Evolutionary conservation across 2,888 invertebrate species (phyloP).

Genomic region (Myathropa florea): DNA sequence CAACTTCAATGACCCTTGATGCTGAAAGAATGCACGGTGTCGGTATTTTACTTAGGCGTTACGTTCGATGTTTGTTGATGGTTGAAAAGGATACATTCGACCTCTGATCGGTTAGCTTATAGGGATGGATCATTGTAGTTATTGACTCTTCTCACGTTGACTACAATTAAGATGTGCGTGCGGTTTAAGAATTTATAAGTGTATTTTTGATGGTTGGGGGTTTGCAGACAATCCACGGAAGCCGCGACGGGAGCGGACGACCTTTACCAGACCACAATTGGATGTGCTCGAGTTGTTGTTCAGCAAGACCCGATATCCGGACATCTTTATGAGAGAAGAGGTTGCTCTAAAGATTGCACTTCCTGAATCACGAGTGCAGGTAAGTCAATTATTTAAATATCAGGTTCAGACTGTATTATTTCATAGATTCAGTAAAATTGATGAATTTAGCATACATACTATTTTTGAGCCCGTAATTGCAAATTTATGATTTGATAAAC

Average conservation of each 20-base stretch:
- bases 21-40: constrained; percentile 28
- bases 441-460: not conserved
- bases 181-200: constrained; percentile 38
- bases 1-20: constrained; percentile 45
- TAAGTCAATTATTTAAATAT: constrained; percentile 79
- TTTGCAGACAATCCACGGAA: constrained; percentile 86
- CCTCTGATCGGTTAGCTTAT: not conserved
- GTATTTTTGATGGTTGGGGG: constrained; percentile 62
- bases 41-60: constrained; percentile 47
- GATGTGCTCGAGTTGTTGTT: constrained; percentile 95
- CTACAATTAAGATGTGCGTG: constrained; percentile 3
- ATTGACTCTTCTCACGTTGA: constrained; percentile 28
- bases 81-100: constrained; percentile 37
- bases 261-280: constrained; percentile 96
- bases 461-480: too few relatives aligned
- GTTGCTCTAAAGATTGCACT: constrained; percentile 97
- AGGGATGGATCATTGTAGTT: too few relatives aligned
- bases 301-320: constrained; percentile 96
- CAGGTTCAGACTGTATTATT: not conserved
- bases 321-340: constrained; percentile 99
- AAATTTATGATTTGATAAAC: too few relatives aligned
- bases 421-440: too few relatives aligned
- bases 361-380: constrained; percentile 98
- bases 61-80: constrained; percentile 29
- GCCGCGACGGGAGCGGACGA: constrained; percentile 96